These are phyloP conservation scores for Helostoma temminkii DNA, from an alignment of 2,797 vertebrate genomes.

Conservation along the genomic window DNA sequence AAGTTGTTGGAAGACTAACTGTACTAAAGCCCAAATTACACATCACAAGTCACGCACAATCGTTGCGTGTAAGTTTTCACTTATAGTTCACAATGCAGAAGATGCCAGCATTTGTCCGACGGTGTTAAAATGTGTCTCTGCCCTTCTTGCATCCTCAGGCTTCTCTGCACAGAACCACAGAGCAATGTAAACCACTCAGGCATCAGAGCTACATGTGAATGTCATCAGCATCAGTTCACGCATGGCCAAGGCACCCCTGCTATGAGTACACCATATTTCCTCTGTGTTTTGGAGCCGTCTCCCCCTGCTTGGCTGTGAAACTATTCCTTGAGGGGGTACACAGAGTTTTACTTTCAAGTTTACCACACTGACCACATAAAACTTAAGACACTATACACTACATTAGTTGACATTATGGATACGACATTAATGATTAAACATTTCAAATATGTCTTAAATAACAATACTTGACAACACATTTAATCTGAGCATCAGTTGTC, in stretches of 20 bases:
- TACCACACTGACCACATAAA: slow-evolving; percentile 54
- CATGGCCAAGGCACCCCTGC: slow-evolving; percentile 65
- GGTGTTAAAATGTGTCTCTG: slow-evolving; percentile 48
- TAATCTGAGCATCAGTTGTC: neutral
- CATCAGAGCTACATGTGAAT: slow-evolving; percentile 78
- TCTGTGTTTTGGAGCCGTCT: slow-evolving; percentile 51
- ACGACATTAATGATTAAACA: slow-evolving; percentile 15
- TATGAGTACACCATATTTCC: slow-evolving; percentile 49
- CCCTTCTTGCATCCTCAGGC: slow-evolving; percentile 49
- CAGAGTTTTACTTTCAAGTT: slow-evolving; percentile 56
- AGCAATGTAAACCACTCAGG: slow-evolving; percentile 67
- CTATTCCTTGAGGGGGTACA: slow-evolving; percentile 49
- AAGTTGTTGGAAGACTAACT: neutral
- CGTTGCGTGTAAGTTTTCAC: slow-evolving; percentile 16
- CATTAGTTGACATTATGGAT: slow-evolving; percentile 33
- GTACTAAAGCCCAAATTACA: slow-evolving; percentile 3
- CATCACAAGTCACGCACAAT: neutral
- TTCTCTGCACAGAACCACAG: slow-evolving; percentile 52
- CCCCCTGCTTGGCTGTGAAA: slow-evolving; percentile 56
- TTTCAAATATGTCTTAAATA: slow-evolving; percentile 12
- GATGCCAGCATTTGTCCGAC: slow-evolving; percentile 48
- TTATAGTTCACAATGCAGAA: slow-evolving; percentile 19
- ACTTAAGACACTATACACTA: slow-evolving; percentile 45
- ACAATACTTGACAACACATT: slow-evolving; percentile 14
- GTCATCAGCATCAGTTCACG: slow-evolving; percentile 80